These are phyloP conservation scores for Hyposmocoma kahamanoa DNA, from an alignment of 1,140 invertebrate species.

Conservation along the genomic window DNA sequence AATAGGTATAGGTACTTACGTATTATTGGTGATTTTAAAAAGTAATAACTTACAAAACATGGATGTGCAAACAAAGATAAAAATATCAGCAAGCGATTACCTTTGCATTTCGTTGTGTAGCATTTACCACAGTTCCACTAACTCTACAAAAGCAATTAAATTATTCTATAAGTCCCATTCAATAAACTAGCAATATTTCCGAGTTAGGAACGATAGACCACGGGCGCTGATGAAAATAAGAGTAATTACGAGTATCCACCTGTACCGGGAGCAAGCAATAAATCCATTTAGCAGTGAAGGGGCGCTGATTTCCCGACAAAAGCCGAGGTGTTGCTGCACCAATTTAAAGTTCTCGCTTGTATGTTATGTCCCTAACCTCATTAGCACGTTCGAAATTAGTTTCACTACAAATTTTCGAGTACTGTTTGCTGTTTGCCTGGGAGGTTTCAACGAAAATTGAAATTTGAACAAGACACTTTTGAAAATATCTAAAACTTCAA, in stretches of 20 bases:
- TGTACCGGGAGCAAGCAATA: constrained; percentile 17
- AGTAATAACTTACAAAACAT: too few species aligned
- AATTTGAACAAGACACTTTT: not conserved
- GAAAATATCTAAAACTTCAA: not conserved
- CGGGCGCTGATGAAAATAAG: constrained; percentile 16
- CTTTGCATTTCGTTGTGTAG: too few species aligned
- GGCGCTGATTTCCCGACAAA: constrained; percentile 33
- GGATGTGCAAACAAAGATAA: too few species aligned
- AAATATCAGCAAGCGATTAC: too few species aligned
- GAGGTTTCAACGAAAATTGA: too few species aligned
- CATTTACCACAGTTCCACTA: too few species aligned
- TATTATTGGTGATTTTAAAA: too few species aligned
- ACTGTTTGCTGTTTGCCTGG: too few species aligned
- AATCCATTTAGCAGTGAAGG: constrained; percentile 28
- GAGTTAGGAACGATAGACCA: constrained; percentile 19
- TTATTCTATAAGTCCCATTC: too few species aligned
- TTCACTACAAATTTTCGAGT: not conserved
- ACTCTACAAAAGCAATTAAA: too few species aligned
- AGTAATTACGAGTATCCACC: constrained; percentile 22
- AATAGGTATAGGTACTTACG: too few species aligned
- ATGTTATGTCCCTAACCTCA: constrained; percentile 37
- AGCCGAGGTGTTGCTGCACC: constrained; percentile 27
- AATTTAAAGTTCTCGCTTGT: constrained; percentile 43
- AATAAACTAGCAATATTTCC: constrained; percentile 15
- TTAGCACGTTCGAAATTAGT: constrained; percentile 25